phyloP scores from a whole-genome alignment of 2,888 invertebrate species.

The Thereva unica region DNA sequence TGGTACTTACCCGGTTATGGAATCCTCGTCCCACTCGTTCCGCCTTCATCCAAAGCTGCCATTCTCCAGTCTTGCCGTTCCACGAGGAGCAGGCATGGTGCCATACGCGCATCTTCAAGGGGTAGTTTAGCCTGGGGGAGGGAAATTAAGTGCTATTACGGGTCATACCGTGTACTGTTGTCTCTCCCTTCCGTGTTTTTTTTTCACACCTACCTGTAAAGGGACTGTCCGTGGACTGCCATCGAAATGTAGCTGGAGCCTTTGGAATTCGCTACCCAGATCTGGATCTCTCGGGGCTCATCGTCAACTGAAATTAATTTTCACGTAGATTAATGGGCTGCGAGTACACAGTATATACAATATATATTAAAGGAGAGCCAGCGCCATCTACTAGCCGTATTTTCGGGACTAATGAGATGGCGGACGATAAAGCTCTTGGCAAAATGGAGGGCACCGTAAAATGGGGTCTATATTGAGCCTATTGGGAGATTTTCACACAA shows the following conservation, averaged over 20 bases:
- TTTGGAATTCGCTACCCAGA: constrained; percentile 80
- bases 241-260: constrained; percentile 82
- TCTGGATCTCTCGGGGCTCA: constrained; percentile 72
- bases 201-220: constrained; percentile 66
- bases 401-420: constrained; percentile 19
- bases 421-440: constrained; percentile 14
- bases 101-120: constrained; percentile 72
- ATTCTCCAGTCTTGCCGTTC: constrained; percentile 87
- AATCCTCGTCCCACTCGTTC: constrained; percentile 85
- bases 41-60: constrained; percentile 87
- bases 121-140: constrained; percentile 66
- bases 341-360: background rate
- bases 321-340: constrained; percentile 36
- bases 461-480: background rate
- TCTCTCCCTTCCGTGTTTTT: background rate
- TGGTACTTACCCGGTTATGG: constrained; percentile 75
- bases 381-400: too few relatives aligned
- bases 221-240: constrained; percentile 79
- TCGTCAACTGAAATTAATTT: constrained; percentile 65
- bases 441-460: background rate
- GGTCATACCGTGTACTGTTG: background rate
- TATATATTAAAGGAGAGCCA: background rate
- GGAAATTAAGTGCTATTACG: constrained; percentile 13
- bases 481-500: background rate
- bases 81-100: constrained; percentile 87